A percentile compares a stretch with the other conserved stretches of the same genome.
Evolutionary conservation across 2,113 vertebrate genomes (phyloP).

Genomic region (Semicossyphus pulcher): DNA sequence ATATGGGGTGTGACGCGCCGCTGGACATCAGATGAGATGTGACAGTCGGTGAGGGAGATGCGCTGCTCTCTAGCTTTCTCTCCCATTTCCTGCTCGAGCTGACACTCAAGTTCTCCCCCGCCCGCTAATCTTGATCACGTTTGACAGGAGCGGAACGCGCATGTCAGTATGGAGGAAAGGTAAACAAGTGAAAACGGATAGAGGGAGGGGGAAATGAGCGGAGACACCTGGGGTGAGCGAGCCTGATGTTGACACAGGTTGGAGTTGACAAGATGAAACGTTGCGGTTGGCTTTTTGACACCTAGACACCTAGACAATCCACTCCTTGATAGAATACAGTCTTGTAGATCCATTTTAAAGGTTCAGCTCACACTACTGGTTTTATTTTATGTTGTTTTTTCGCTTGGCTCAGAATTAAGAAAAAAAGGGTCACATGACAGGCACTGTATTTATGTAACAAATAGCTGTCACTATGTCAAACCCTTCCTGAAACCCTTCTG

Average conservation of each 20-base stretch:
- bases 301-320: constrained; percentile 45
- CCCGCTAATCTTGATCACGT: constrained; percentile 71
- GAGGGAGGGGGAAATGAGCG: constrained; percentile 50
- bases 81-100: constrained; percentile 73
- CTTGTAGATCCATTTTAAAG: background rate
- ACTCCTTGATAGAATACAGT: constrained; percentile 21
- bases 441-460: background rate
- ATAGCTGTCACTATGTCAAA: constrained; percentile 10
- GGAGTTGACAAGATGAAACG: constrained; percentile 59
- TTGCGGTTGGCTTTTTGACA: constrained; percentile 65
- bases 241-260: constrained; percentile 68
- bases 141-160: constrained; percentile 76
- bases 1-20: constrained; percentile 58
- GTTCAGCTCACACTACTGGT: background rate
- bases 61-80: constrained; percentile 60
- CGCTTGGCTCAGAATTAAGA: too few relatives aligned
- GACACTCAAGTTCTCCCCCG: constrained; percentile 58
- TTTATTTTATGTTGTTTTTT: too few relatives aligned
- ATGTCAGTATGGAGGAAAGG: constrained; percentile 55
- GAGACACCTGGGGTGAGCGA: constrained; percentile 67
- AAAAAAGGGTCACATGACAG: background rate
- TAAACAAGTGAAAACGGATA: constrained; percentile 61
- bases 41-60: constrained; percentile 71
- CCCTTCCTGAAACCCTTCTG: too few relatives aligned
- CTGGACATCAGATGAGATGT: constrained; percentile 66